phyloP scores from a whole-genome alignment of 2,888 invertebrate genomes.

The Lasioglossum oenotherae region DNA sequence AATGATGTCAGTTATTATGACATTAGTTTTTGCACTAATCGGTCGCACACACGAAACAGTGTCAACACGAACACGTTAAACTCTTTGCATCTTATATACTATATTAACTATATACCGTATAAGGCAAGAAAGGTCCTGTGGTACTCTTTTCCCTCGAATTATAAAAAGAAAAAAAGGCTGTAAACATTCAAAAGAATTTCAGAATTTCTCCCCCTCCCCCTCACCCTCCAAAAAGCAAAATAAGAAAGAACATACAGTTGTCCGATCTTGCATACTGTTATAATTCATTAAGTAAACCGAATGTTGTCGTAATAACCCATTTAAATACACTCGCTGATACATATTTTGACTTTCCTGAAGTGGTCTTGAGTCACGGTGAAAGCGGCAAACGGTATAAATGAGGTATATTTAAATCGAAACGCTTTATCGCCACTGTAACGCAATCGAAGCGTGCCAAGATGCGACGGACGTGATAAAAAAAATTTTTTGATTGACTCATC shows the following conservation, averaged over 20 bases:
- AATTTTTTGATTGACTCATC: slow-evolving; percentile 52
- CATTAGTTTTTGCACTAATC: slow-evolving; percentile 20
- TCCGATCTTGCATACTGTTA: slow-evolving; percentile 17
- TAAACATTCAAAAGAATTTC: background rate
- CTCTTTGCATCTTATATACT: background rate
- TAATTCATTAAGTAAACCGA: slow-evolving; percentile 23
- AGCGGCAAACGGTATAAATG: slow-evolving; percentile 70
- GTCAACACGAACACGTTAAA: slow-evolving; percentile 9
- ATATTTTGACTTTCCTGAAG: slow-evolving; percentile 60
- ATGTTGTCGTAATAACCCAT: slow-evolving; percentile 40
- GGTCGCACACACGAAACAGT: slow-evolving; percentile 1
- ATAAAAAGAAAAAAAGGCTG: background rate
- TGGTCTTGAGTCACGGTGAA: slow-evolving; percentile 82
- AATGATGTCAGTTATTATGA: slow-evolving; percentile 58
- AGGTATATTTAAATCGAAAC: slow-evolving; percentile 51
- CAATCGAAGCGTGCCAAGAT: slow-evolving; percentile 37
- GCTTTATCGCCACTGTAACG: slow-evolving; percentile 38
- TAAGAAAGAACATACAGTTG: slow-evolving; percentile 1
- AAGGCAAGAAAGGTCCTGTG: background rate
- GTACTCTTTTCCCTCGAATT: slow-evolving; percentile 2
- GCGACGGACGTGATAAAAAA: slow-evolving; percentile 40
- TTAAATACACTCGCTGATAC: slow-evolving; percentile 37
- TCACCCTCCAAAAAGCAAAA: slow-evolving; percentile 4
- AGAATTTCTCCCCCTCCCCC: background rate
- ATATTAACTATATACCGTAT: background rate